Conservation (phyloP, 2,113 vertebrate species). For the Tinamus guttatus region DNA sequence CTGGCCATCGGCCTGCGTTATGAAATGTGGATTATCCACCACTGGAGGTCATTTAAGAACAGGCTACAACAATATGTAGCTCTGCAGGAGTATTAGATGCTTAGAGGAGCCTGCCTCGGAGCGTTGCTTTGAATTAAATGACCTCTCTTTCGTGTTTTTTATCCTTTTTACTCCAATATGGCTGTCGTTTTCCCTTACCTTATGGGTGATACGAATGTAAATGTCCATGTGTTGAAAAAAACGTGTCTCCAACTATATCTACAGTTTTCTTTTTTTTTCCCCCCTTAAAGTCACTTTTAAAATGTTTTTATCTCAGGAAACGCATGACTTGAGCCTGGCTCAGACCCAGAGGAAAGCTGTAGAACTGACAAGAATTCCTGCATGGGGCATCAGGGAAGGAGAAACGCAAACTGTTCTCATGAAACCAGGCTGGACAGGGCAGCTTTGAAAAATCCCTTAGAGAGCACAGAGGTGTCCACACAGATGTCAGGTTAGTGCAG, state of each 20-base stretch:
- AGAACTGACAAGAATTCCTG: rapidly evolving
- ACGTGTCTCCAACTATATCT: background rate
- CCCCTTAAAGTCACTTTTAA: background rate
- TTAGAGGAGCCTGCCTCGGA: background rate
- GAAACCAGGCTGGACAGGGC: background rate
- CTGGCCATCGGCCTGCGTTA: background rate
- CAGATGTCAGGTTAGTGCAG: background rate
- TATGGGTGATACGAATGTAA: background rate
- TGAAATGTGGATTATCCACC: background rate
- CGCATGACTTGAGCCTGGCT: background rate
- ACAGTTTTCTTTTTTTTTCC: background rate
- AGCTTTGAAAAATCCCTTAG: background rate
- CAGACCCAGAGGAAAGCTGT: background rate
- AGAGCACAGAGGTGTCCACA: background rate
- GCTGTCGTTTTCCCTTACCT: background rate
- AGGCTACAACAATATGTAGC: background rate
- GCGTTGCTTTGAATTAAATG: background rate
- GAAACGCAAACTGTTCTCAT: background rate
- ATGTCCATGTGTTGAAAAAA: background rate
- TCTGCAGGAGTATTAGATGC: background rate
- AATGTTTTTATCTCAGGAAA: background rate
- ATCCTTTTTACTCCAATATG: background rate
- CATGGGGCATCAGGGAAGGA: rapidly evolving
- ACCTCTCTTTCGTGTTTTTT: background rate
- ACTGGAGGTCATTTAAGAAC: background rate